Evolutionary conservation across 2,113 vertebrate genomes (phyloP).

Genomic region (Sardina pilchardus): DNA sequence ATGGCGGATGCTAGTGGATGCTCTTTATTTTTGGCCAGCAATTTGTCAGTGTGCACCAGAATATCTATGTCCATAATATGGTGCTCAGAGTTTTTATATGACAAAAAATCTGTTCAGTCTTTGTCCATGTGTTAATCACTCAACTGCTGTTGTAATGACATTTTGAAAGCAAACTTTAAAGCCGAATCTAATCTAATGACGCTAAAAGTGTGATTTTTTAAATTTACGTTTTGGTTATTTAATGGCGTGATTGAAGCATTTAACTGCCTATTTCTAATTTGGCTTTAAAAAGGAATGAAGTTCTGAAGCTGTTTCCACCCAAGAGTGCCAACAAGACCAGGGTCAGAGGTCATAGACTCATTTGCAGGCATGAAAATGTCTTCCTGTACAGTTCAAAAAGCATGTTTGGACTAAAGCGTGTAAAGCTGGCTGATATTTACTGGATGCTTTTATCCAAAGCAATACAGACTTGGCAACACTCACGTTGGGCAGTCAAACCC

Average conservation of each 20-base stretch:
- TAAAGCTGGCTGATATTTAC: too few relatives aligned
- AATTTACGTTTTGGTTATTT: background rate
- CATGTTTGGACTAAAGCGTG: background rate
- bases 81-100: background rate
- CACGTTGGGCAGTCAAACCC: too few relatives aligned
- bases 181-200: background rate
- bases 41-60: slow-evolving; percentile 1
- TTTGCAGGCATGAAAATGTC: too few relatives aligned
- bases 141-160: background rate
- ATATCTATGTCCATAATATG: background rate
- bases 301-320: too few relatives aligned
- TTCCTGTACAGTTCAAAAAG: background rate
- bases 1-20: background rate
- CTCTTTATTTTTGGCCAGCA: background rate
- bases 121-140: background rate
- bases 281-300: too few relatives aligned
- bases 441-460: too few relatives aligned
- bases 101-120: background rate
- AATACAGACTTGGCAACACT: too few relatives aligned
- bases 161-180: background rate
- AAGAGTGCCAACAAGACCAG: too few relatives aligned
- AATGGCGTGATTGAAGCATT: too few relatives aligned
- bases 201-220: too few relatives aligned
- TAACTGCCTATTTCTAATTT: too few relatives aligned
- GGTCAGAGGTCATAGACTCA: too few relatives aligned